Conservation (phyloP, 1,140 invertebrate species). For the Triops cancriformis region DNA sequence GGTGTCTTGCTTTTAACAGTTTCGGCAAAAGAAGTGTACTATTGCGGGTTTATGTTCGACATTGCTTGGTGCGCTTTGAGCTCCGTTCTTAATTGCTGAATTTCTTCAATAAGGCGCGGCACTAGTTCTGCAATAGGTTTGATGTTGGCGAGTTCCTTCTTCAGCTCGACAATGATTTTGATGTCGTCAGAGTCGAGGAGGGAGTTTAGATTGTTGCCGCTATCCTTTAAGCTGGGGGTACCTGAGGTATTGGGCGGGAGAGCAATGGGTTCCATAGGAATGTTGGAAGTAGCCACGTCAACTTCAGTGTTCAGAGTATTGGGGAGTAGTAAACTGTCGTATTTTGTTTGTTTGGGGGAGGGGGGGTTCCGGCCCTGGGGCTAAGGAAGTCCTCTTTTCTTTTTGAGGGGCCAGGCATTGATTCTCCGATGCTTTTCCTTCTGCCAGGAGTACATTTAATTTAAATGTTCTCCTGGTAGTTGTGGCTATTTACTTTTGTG, state of each 20-base stretch:
- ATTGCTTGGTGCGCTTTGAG: not conserved
- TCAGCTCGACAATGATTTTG: not conserved
- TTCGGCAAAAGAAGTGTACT: not conserved
- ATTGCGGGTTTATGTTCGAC: not conserved
- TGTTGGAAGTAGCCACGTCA: not conserved
- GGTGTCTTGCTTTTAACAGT: not conserved
- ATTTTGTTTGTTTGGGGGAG: not conserved
- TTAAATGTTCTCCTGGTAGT: too few species aligned
- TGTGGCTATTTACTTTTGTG: not conserved
- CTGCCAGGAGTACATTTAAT: not conserved
- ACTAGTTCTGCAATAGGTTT: not conserved
- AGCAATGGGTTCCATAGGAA: not conserved
- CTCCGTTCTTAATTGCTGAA: not conserved
- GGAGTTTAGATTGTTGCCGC: not conserved
- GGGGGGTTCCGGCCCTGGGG: too few species aligned
- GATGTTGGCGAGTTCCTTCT: not conserved
- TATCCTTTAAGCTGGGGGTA: not conserved
- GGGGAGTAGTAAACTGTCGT: not conserved
- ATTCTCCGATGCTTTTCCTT: not conserved
- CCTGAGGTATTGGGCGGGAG: not conserved
- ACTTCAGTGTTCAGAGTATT: not conserved
- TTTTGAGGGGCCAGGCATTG: too few species aligned
- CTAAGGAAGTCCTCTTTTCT: too few species aligned
- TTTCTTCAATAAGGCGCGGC: not conserved
- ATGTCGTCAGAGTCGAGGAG: not conserved